A percentile compares a stretch with the other conserved stretches of the same genome.
phyloP scores from a whole-genome alignment of 2,113 vertebrate genomes.

The Suncus etruscus region DNA sequence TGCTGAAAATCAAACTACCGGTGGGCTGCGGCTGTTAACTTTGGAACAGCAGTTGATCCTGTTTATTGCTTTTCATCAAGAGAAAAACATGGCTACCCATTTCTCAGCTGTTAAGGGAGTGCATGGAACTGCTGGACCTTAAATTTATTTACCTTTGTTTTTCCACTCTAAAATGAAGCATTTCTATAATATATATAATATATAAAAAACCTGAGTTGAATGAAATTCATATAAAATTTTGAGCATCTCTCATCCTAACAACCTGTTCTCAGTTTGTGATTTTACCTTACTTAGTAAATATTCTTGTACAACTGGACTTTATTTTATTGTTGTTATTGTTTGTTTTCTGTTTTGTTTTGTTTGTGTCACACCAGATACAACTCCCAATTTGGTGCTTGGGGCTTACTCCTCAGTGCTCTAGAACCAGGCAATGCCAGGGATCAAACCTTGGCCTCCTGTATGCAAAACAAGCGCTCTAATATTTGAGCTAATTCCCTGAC shows the following conservation, averaged over 20 bases:
- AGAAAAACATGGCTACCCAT: neutral
- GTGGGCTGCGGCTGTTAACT: slow-evolving; percentile 19
- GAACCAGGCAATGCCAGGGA: too few species aligned
- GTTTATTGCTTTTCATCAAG: slow-evolving; percentile 41
- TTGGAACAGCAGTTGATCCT: slow-evolving; percentile 32
- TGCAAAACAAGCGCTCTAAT: too few species aligned
- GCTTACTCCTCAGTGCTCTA: too few species aligned
- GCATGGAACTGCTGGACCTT: slow-evolving; percentile 23
- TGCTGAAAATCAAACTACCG: slow-evolving; percentile 63
- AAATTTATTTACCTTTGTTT: neutral
- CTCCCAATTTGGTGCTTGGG: too few species aligned
- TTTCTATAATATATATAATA: too few species aligned
- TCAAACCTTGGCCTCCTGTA: too few species aligned
- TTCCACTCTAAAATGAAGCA: too few species aligned
- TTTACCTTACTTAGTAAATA: slow-evolving; percentile 53
- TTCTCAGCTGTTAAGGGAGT: slow-evolving; percentile 18
- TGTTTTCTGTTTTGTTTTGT: too few species aligned
- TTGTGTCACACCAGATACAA: too few species aligned
- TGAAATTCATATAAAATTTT: neutral
- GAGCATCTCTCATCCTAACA: neutral
- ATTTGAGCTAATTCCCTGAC: too few species aligned
- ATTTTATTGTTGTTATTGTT: too few species aligned
- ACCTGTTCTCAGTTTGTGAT: neutral
- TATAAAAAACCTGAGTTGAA: slow-evolving; percentile 8
- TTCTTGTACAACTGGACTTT: neutral